Base-by-base conservation (phyloP, 2,113 vertebrate genomes). In the Bombycilla garrulus region DNA sequence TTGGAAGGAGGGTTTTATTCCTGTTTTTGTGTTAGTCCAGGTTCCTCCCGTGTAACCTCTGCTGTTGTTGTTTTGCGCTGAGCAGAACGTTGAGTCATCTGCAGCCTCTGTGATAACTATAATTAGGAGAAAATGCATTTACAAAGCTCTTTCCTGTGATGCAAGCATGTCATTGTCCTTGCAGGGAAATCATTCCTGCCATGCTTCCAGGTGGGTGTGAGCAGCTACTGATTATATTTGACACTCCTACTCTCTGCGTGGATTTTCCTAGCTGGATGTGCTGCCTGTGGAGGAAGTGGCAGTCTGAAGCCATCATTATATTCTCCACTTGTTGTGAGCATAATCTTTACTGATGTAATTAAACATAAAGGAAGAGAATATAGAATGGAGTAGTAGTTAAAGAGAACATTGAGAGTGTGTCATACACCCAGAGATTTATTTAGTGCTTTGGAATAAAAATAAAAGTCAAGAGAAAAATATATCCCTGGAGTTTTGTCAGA, bases 91-190 rank as follows among this genome's bases (percentile, higher is more conserved):
- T 96, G 95, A 96, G 82, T 96, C 96, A 96, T 88, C 69, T 0
- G 65, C 92, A 90, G 92, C 72, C 92, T 84, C 88, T 60, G 44
- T 83, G 93, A 92, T 95, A 95, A 92, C 96, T 96, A 79, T 95
- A 96, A 96, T 96, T 97, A 96, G 95, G 80, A 86, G 82, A 71
- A 95, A 94, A 96, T 81, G 69, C 88, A 61, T 94, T 94, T 90
- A 88, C 93, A 74, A 53, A 94, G 82, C 93, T 92, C 92, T 88
- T 95, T 86, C 92, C 93, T 96, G 72, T 94, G 94, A 92, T 94
- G 93, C 77, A 96, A 96, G 36, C 90, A 81, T 60, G 17, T 88
- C 87, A 42, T 65, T 94, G 90, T 91, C 92, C 87, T 91, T 50
- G 79, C 81, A 94, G 70, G 58, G 81, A 56, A 90, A 71, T 76